phyloP scores from a whole-genome alignment of 2,113 vertebrate species.

The Dendrocopos noguchii region DNA sequence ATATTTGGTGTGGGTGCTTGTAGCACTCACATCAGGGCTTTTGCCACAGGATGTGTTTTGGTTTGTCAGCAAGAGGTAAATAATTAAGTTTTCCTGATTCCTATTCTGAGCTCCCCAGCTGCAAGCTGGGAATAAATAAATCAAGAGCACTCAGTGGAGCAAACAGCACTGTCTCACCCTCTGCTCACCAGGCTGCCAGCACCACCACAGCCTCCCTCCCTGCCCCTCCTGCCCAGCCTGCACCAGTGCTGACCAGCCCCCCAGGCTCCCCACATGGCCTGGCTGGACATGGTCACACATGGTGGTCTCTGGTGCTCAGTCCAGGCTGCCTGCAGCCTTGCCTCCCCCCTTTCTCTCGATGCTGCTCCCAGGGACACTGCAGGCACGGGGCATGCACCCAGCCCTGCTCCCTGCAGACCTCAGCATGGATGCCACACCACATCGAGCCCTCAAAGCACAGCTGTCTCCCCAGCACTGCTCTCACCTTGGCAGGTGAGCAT shows the following conservation, averaged over 20 bases:
- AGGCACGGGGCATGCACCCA: not conserved
- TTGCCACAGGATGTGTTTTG: constrained; percentile 6
- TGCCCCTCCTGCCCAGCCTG: not conserved
- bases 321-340: not conserved
- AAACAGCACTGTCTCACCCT: not conserved
- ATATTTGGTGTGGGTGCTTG: constrained; percentile 32
- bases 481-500: accelerated
- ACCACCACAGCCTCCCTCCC: not conserved
- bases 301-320: not conserved
- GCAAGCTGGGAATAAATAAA: constrained; percentile 42
- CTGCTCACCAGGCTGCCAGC: not conserved
- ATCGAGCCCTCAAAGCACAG: not conserved
- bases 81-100: constrained; percentile 26
- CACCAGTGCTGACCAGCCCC: not conserved
- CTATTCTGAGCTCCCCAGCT: not conserved
- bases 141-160: not conserved
- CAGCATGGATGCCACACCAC: not conserved
- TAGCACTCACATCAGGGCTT: not conserved
- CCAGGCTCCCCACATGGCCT: not conserved
- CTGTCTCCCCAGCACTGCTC: not conserved
- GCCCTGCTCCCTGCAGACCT: not conserved
- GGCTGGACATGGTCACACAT: not conserved
- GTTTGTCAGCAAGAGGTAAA: constrained; percentile 37
- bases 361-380: not conserved
- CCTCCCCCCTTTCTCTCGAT: not conserved